Evolutionary conservation across 2,797 vertebrate species (phyloP).

Genomic region (Acanthopagrus latus): DNA sequence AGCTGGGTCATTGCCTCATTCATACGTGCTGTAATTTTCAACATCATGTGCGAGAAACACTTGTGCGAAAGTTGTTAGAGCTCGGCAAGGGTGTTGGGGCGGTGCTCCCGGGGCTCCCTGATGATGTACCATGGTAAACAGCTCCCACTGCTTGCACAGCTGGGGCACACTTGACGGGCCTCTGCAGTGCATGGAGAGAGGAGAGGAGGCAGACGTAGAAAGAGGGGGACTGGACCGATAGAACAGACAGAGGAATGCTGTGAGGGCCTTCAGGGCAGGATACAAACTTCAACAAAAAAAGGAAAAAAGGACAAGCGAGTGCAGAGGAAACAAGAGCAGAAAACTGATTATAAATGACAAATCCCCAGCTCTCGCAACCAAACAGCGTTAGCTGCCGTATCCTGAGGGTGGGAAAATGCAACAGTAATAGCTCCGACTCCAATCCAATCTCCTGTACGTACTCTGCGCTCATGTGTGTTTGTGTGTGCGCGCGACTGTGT

Average conservation of each 20-base stretch:
- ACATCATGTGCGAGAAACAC: conserved; percentile 39
- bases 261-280: conserved; percentile 63
- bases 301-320: conserved; percentile 63
- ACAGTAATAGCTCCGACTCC: conserved; percentile 52
- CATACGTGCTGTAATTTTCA: conserved; percentile 37
- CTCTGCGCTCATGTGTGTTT: conserved; percentile 30
- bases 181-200: conserved; percentile 44
- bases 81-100: conserved; percentile 26
- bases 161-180: conserved; percentile 61
- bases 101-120: conserved; percentile 49
- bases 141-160: conserved; percentile 69
- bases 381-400: conserved; percentile 60
- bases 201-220: conserved; percentile 16
- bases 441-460: conserved; percentile 57
- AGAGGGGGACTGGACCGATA: conserved; percentile 41
- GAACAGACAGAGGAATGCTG: conserved; percentile 62
- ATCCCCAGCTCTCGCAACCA: conserved; percentile 60
- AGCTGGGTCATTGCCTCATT: conserved; percentile 38
- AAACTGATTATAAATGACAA: conserved; percentile 76
- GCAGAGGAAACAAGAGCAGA: conserved; percentile 62
- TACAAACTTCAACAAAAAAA: conserved; percentile 52
- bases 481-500: conserved; percentile 26
- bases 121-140: conserved; percentile 60
- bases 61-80: conserved; percentile 38
- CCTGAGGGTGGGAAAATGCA: conserved; percentile 62